A percentile compares a stretch with the other conserved stretches of the same genome.
Evolutionary conservation across 2,797 vertebrate genomes (phyloP).

Genomic region (Poeciliopsis gracilis): DNA sequence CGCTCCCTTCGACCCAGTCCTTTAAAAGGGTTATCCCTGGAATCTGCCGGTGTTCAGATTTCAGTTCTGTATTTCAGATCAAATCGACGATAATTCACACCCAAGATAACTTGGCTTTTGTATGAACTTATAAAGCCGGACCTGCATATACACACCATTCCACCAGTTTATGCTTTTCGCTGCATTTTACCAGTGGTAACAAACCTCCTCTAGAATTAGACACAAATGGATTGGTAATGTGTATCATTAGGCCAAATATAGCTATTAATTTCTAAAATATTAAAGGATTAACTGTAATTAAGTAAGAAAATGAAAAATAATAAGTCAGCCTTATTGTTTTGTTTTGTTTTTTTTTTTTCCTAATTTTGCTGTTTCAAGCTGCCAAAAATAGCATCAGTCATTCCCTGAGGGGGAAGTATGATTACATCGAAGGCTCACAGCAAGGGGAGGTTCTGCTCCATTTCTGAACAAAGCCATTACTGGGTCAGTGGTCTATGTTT

Average conservation of each 20-base stretch:
- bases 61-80: constrained; percentile 9
- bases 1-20: constrained; percentile 26
- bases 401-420: constrained; percentile 56
- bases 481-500: constrained; percentile 51
- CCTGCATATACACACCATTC: background rate
- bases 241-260: constrained; percentile 32
- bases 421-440: constrained; percentile 65
- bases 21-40: constrained; percentile 22
- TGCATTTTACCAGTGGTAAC: constrained; percentile 23
- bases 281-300: background rate
- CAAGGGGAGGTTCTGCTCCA: constrained; percentile 39
- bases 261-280: constrained; percentile 1
- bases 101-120: background rate
- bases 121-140: background rate
- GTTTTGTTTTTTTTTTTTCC: too few relatives aligned
- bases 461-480: constrained; percentile 56
- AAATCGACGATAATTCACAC: background rate
- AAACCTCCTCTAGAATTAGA: constrained; percentile 28
- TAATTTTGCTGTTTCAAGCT: constrained; percentile 3
- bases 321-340: constrained; percentile 19
- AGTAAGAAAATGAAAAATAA: constrained; percentile 2
- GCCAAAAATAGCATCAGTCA: constrained; percentile 54
- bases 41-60: background rate
- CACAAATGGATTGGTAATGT: constrained; percentile 33
- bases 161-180: background rate